Percentiles rank a stretch among this genome's conserved stretches.
Conservation (phyloP, 2,888 invertebrate species). For the Eristalis intricaria region DNA sequence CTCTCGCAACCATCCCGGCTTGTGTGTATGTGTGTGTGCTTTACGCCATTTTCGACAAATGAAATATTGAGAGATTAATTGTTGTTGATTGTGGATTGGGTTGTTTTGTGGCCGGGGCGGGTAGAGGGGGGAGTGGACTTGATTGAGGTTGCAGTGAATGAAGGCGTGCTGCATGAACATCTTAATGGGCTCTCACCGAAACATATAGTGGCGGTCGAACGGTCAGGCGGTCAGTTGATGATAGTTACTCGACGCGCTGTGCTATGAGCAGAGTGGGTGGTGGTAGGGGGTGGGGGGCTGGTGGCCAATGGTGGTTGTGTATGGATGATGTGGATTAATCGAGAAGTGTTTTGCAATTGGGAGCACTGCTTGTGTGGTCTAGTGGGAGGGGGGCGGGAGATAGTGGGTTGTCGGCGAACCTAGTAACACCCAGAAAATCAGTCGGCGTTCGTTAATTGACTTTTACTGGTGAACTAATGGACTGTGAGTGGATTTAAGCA, state of each 20-base stretch:
- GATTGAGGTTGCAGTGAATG: constrained; percentile 13
- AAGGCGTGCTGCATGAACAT: constrained; percentile 58
- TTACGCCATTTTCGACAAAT: constrained; percentile 69
- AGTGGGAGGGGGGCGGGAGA: neutral
- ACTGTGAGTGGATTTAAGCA: neutral
- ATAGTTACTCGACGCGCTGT: constrained; percentile 25
- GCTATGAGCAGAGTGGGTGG: neutral
- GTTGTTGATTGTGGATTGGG: constrained; percentile 60
- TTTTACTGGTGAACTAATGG: constrained; percentile 27
- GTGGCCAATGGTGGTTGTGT: neutral
- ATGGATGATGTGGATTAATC: constrained; percentile 48
- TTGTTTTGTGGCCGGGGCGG: neutral
- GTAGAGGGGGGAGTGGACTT: neutral
- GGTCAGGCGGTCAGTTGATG: neutral
- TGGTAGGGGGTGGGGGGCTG: neutral
- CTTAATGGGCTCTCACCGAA: constrained; percentile 49
- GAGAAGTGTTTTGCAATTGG: constrained; percentile 43
- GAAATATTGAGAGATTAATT: constrained; percentile 72
- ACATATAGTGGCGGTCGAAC: constrained; percentile 8
- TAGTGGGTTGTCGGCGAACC: neutral
- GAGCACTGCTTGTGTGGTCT: constrained; percentile 35
- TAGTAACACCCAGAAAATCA: neutral
- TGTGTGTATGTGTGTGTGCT: constrained; percentile 57
- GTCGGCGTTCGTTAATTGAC: constrained; percentile 28
- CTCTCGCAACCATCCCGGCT: constrained; percentile 7